A percentile compares a stretch with the other conserved stretches of the same genome.
Conservation (phyloP, 92 coral and sea anemone species). For the Heteractis magnifica region DNA sequence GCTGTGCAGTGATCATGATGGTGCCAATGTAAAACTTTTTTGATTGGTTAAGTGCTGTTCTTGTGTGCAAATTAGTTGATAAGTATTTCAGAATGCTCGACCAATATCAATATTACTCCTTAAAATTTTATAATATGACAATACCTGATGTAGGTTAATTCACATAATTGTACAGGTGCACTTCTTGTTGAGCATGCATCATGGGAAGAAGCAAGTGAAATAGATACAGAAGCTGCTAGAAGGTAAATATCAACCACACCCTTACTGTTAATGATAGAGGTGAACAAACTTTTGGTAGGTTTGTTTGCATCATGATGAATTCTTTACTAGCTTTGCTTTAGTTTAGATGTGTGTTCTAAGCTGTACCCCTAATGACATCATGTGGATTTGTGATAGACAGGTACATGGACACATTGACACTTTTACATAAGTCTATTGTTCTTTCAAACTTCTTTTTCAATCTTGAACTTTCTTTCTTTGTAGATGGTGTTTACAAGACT, state of each 20-base stretch:
- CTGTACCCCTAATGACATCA: no score
- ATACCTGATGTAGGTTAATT: background rate
- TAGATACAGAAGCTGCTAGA: constrained; percentile 69
- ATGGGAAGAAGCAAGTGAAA: constrained; percentile 62
- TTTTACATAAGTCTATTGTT: background rate
- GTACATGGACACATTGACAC: background rate
- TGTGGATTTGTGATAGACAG: no score
- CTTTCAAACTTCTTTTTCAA: background rate
- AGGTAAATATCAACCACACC: constrained; percentile 38
- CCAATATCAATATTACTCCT: no score
- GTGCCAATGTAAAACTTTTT: no score
- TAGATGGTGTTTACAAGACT: constrained; percentile 9
- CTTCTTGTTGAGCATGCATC: constrained; percentile 80
- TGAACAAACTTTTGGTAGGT: background rate
- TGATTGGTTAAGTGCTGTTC: no score
- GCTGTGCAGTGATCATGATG: background rate
- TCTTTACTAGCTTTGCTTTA: no score
- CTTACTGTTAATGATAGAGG: background rate
- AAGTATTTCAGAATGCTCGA: no score
- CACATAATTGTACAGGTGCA: constrained; percentile 38
- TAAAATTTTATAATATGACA: no score
- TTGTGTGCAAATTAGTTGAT: no score
- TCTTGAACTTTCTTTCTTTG: background rate
- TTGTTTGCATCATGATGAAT: background rate
- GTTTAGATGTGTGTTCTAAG: no score